A percentile compares a stretch with the other conserved stretches of the same genome.
Conservation (phyloP, 92 coral and sea anemone genomes). For the Scolanthus callimorphus region DNA sequence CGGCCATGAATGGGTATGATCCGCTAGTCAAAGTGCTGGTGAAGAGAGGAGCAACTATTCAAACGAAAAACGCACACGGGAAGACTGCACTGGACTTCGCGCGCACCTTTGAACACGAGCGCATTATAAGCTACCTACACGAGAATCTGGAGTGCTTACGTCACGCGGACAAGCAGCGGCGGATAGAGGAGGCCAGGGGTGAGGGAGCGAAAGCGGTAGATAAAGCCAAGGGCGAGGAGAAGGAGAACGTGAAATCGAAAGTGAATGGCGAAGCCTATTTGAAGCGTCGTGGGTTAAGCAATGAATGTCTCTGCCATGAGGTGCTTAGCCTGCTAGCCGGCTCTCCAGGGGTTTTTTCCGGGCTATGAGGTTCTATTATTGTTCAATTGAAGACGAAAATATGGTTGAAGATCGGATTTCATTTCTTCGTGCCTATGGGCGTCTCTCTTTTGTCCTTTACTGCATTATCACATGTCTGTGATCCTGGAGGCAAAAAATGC, state of each 20-base stretch:
- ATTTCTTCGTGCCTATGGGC: too few species aligned
- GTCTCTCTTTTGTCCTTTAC: too few species aligned
- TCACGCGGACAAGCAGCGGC: slow-evolving; percentile 60
- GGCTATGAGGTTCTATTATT: too few species aligned
- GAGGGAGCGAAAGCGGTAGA: slow-evolving; percentile 8
- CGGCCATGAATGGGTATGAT: slow-evolving; percentile 85
- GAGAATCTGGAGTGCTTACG: slow-evolving; percentile 62
- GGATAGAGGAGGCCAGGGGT: slow-evolving; percentile 55
- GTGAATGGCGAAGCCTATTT: not conserved
- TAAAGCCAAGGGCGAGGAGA: not conserved
- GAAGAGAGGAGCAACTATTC: slow-evolving; percentile 78
- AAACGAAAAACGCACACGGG: slow-evolving; percentile 69
- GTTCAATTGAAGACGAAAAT: too few species aligned
- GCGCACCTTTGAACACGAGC: slow-evolving; percentile 82
- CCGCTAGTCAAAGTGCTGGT: slow-evolving; percentile 84
- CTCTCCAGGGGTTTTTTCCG: too few species aligned
- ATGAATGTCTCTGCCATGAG: too few species aligned
- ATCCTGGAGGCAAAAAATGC: too few species aligned
- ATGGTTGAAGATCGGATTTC: too few species aligned
- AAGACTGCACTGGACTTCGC: slow-evolving; percentile 97
- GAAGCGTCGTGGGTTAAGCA: too few species aligned
- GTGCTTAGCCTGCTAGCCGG: too few species aligned
- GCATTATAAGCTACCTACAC: slow-evolving; percentile 72
- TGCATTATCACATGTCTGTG: too few species aligned
- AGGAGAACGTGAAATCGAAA: not conserved